A percentile compares a stretch with the other conserved stretches of the same genome.
Conservation (phyloP, 2,113 vertebrate species). For the Larimichthys polyactis region DNA sequence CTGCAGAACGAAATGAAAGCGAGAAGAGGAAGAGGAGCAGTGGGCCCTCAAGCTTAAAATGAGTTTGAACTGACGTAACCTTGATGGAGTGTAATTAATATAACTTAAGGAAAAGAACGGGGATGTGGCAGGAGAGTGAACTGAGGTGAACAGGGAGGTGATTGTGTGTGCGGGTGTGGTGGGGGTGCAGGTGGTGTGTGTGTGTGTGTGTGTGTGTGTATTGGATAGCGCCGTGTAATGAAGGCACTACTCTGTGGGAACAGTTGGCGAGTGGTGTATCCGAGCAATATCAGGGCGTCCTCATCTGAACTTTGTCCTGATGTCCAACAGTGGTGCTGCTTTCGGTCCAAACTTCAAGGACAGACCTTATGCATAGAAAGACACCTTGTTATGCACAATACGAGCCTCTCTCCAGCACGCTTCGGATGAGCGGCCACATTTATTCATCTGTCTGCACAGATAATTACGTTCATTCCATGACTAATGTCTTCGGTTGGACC, state of each 20-base stretch:
- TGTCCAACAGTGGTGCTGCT: slow-evolving; percentile 14
- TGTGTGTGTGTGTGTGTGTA: slow-evolving; percentile 18
- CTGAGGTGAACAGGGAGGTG: slow-evolving; percentile 9
- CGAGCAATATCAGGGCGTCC: slow-evolving; percentile 10
- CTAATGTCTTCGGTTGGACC: slow-evolving; percentile 1
- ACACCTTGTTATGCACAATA: neutral
- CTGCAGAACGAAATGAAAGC: neutral
- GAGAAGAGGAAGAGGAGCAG: neutral
- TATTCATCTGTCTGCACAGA: neutral
- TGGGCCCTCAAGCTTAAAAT: slow-evolving; percentile 43
- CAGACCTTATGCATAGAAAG: neutral
- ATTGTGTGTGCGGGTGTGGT: slow-evolving; percentile 15
- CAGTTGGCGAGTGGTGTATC: slow-evolving; percentile 49
- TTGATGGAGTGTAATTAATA: slow-evolving; percentile 42
- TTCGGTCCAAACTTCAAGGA: slow-evolving; percentile 37
- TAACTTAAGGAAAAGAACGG: slow-evolving; percentile 17
- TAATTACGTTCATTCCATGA: slow-evolving; percentile 23
- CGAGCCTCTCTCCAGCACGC: neutral
- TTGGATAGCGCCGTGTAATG: slow-evolving; percentile 22
- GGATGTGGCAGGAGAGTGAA: neutral
- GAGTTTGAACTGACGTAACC: slow-evolving; percentile 31
- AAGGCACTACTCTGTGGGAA: slow-evolving; percentile 50
- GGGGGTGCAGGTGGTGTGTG: neutral
- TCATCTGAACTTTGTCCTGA: slow-evolving; percentile 37
- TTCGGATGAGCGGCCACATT: neutral